phyloP scores from a whole-genome alignment of 2,113 vertebrate genomes.

The Chaetorhynchus papuensis region DNA sequence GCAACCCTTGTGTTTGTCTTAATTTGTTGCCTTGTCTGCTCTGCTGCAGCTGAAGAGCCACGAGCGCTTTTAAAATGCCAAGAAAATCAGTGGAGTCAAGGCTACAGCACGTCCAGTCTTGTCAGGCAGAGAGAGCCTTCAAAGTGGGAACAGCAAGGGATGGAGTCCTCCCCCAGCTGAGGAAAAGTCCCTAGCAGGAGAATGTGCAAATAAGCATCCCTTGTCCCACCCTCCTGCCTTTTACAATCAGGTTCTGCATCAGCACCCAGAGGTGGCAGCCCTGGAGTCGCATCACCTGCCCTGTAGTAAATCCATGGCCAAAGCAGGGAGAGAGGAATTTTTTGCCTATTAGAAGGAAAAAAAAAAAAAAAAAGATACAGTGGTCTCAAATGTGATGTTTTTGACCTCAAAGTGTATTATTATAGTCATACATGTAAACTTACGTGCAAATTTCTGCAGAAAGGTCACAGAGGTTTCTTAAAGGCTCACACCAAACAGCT shows the following conservation, averaged over 20 bases:
- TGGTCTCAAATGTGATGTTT: background rate
- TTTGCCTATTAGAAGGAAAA: background rate
- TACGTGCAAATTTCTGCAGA: background rate
- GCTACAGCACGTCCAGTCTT: background rate
- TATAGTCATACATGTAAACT: background rate
- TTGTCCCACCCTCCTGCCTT: background rate
- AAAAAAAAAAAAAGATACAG: too few species aligned
- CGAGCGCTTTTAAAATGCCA: background rate
- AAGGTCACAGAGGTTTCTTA: background rate
- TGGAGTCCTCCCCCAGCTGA: background rate
- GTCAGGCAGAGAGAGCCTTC: conserved; percentile 15
- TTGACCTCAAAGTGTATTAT: background rate
- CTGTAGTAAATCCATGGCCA: background rate
- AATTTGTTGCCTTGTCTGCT: background rate
- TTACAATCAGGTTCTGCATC: background rate
- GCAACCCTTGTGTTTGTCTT: background rate
- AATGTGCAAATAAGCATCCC: background rate
- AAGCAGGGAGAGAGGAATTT: background rate
- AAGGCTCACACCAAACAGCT: background rate
- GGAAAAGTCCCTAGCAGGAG: background rate
- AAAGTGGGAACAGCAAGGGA: background rate
- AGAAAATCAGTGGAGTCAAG: conserved; percentile 33
- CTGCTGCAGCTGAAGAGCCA: background rate
- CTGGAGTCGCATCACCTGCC: background rate
- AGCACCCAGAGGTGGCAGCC: accelerated